phyloP scores from a whole-genome alignment of 2,888 invertebrate genomes.

The Cordilura impudica region DNA sequence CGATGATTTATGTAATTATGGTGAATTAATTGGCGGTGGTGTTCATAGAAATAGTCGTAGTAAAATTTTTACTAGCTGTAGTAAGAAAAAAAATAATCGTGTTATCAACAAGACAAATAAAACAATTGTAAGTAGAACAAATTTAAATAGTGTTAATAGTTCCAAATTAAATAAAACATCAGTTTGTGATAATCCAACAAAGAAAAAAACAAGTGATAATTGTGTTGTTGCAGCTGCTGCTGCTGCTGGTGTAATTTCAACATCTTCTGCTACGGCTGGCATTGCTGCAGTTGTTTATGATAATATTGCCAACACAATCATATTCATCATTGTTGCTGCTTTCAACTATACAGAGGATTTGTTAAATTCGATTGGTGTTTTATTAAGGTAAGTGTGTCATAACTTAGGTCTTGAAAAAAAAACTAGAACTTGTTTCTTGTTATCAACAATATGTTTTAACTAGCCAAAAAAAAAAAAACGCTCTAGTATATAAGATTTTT shows the following conservation, averaged over 20 bases:
- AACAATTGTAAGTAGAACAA: slow-evolving; percentile 42
- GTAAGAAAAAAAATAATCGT: slow-evolving; percentile 16
- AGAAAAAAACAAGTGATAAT: slow-evolving; percentile 24
- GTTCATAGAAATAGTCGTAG: slow-evolving; percentile 6
- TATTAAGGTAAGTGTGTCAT: slow-evolving; percentile 42
- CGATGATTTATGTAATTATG: slow-evolving; percentile 76
- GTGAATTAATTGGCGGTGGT: slow-evolving; percentile 75
- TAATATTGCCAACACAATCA: slow-evolving; percentile 23
- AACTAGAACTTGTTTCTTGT: neutral
- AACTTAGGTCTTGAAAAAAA: neutral
- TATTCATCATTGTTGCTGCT: slow-evolving; percentile 11
- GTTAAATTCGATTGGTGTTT: slow-evolving; percentile 12
- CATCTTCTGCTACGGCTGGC: slow-evolving; percentile 14
- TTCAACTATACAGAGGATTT: slow-evolving; percentile 35
- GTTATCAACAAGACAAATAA: slow-evolving; percentile 17
- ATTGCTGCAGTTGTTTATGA: slow-evolving; percentile 22
- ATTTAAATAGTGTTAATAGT: slow-evolving; percentile 47
- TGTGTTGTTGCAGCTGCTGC: slow-evolving; percentile 17
- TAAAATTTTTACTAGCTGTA: slow-evolving; percentile 30
- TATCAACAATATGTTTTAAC: neutral
- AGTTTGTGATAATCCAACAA: slow-evolving; percentile 51
- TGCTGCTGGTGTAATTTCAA: slow-evolving; percentile 20
- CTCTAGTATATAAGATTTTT: no score
- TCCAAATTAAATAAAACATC: slow-evolving; percentile 58
- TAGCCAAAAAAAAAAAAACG: no score